Evolutionary conservation across 1,140 invertebrate species (phyloP), one percentile per base, ranked within the genome.

Genomic region (Drosophila triauraria): DNA sequence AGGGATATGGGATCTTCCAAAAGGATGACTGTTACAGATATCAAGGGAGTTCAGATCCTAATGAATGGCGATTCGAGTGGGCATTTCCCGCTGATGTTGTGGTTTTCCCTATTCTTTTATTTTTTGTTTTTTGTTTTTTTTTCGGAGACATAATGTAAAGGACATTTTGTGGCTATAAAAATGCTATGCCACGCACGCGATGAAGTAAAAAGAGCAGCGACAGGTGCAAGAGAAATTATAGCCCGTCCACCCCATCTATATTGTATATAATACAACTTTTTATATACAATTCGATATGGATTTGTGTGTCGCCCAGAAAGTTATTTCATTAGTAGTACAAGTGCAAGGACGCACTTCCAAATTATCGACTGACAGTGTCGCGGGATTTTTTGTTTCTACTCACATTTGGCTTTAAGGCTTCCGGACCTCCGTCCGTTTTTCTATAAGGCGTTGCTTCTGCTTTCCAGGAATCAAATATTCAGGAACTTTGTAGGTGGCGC

Each of bases 151-250:
- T 64, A 83, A 82, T 65, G 78, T 80, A 63, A 87, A 84, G 78
- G 85, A 78, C 78, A 84, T 88, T 88, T 87, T 88, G 84, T 87
- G 84, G 65, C 69, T 81, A 79, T 88, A 81, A 88, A 88, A 88
- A 75, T 80, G 85, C 54, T 81, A 69, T 71, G 71, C 72, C 80
- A 84, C 85, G 85, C 84, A 88, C 84, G 84, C 84, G 78, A 88
- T 75, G 56, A 68, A 84, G 20, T 57, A 58, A 77, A 78, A 84
- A 70, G 58, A 54, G 65, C 63, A 83, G 80, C 77, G 80, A 65
- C 83, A 88, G 76, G 68, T 84, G 80, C 68, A 88, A 61, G 76
- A 51, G 69, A 65, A 81, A 69, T 77, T 53, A 56, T 59, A 57
- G 44, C 23, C 23, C 30, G 50, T 27, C 68, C 56, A 20, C 27